Conservation (phyloP, 2,797 vertebrate species). For the Spondyliosoma cantharus region DNA sequence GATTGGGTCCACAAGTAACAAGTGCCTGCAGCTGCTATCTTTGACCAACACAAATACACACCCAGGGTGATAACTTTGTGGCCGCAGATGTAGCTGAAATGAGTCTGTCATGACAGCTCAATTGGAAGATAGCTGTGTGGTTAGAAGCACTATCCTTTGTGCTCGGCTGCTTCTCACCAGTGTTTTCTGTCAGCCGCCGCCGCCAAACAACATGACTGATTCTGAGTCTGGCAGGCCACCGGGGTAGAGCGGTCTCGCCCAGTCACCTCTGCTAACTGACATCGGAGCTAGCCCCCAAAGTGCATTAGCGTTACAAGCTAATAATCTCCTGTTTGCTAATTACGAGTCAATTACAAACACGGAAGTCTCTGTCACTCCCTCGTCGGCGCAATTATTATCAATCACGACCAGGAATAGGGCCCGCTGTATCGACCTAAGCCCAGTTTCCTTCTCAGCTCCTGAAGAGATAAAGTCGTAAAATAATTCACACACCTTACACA, state of each 20-base stretch:
- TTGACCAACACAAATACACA: conserved; percentile 21
- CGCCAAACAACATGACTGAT: conserved; percentile 57
- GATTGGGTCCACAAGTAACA: conserved; percentile 33
- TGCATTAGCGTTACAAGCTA: conserved; percentile 72
- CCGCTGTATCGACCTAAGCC: conserved; percentile 45
- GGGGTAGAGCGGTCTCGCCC: conserved; percentile 46
- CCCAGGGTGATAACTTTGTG: conserved; percentile 29
- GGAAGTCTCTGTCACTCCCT: conserved; percentile 58
- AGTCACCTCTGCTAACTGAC: conserved; percentile 61
- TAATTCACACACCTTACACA: conserved; percentile 1
- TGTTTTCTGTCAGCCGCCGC: conserved; percentile 66
- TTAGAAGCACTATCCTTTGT: conserved; percentile 60
- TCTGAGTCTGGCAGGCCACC: conserved; percentile 36
- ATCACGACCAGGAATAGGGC: conserved; percentile 45
- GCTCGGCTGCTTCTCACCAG: conserved; percentile 58
- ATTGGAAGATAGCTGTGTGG: conserved; percentile 59
- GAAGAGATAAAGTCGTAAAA: conserved; percentile 7
- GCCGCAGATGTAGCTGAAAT: conserved; percentile 41
- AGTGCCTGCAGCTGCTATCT: conserved; percentile 39
- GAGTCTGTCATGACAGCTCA: conserved; percentile 60
- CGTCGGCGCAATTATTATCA: conserved; percentile 68
- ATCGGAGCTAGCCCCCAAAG: conserved; percentile 40
- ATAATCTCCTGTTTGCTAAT: conserved; percentile 76
- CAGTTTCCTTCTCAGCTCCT: conserved; percentile 11
- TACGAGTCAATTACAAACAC: conserved; percentile 72